These are phyloP conservation scores for Pseudotriccus pelzelni DNA, from an alignment of 2,797 vertebrate species.

Conservation along the genomic window DNA sequence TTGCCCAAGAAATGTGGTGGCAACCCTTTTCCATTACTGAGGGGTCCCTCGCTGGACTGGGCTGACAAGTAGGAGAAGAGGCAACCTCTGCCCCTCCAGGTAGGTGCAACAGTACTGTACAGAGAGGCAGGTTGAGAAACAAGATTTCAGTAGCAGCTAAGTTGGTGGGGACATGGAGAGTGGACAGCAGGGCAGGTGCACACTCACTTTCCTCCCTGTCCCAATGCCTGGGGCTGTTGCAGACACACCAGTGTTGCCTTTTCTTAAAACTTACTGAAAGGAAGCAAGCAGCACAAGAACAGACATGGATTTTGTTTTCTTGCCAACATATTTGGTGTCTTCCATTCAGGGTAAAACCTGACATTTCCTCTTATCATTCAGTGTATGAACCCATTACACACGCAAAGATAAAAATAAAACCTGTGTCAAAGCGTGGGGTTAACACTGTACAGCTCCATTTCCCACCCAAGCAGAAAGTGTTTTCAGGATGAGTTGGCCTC, in stretches of 20 bases:
- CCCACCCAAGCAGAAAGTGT: neutral
- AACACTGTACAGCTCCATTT: neutral
- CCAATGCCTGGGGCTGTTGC: neutral
- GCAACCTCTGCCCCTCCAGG: neutral
- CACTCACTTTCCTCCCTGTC: neutral
- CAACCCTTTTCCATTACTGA: neutral
- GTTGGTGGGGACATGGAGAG: neutral
- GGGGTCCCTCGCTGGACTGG: fast-evolving
- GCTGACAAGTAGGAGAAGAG: neutral
- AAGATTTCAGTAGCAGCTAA: neutral
- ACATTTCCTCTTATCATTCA: neutral
- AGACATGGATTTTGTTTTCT: neutral
- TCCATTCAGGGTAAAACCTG: neutral
- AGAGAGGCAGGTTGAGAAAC: neutral
- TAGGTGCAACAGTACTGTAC: neutral
- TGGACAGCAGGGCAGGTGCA: neutral
- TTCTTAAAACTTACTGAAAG: neutral
- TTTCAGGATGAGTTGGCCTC: neutral
- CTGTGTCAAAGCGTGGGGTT: neutral
- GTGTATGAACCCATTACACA: neutral
- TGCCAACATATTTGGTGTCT: neutral
- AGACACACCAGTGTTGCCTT: neutral
- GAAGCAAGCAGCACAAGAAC: neutral
- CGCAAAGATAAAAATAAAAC: neutral
- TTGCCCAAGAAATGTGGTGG: neutral